A percentile compares a stretch with the other conserved stretches of the same genome.
phyloP scores from a whole-genome alignment of 2,113 vertebrate species.

The Leucosticte australis region DNA sequence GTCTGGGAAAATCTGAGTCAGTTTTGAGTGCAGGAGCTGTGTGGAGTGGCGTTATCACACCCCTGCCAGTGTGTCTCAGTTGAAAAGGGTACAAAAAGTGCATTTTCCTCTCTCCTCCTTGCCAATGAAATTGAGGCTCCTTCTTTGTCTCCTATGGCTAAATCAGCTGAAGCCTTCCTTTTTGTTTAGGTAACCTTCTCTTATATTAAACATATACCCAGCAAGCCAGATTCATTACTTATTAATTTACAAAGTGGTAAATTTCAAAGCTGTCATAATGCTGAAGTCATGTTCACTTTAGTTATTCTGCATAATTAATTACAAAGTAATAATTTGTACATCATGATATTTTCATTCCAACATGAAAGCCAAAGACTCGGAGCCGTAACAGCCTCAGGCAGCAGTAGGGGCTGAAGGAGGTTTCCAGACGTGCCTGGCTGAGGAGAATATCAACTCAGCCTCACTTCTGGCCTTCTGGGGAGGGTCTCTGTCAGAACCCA shows the following conservation, averaged over 20 bases:
- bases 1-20: not conserved
- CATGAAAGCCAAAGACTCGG: slow-evolving; percentile 50
- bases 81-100: not conserved
- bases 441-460: not conserved
- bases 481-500: not conserved
- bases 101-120: not conserved
- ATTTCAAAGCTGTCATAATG: slow-evolving; percentile 76
- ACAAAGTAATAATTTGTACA: slow-evolving; percentile 79
- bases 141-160: not conserved
- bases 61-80: not conserved
- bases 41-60: not conserved
- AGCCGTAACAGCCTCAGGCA: slow-evolving; percentile 61
- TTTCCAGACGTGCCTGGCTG: not conserved
- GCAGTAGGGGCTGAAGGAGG: not conserved
- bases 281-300: slow-evolving; percentile 68
- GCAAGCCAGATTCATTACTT: slow-evolving; percentile 47
- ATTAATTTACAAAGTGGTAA: slow-evolving; percentile 66
- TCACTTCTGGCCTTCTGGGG: not conserved
- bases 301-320: slow-evolving; percentile 81
- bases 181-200: slow-evolving; percentile 40
- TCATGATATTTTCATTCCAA: slow-evolving; percentile 73
- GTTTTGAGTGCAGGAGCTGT: not conserved
- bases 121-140: not conserved
- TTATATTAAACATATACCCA: slow-evolving; percentile 50
- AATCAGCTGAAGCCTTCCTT: not conserved